Conservation (phyloP, 2,113 vertebrate species). For the Chinchilla lanigera region DNA sequence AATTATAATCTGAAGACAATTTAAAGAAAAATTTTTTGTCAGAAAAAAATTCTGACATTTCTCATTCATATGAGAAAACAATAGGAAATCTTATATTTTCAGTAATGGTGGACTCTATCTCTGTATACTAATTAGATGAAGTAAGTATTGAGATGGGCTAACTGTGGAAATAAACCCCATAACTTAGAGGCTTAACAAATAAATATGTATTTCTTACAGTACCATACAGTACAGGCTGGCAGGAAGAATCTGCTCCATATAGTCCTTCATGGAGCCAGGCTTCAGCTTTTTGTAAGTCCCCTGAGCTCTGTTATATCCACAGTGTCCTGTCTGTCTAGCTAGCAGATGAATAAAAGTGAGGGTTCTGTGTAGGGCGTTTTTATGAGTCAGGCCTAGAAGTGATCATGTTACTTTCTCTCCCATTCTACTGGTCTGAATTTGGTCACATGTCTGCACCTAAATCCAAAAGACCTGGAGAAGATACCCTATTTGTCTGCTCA, state of each 20-base stretch:
- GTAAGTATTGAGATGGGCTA: background rate
- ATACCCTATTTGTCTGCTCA: background rate
- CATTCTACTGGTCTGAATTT: background rate
- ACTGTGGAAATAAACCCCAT: background rate
- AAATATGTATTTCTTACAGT: background rate
- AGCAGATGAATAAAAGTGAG: background rate
- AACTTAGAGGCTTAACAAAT: background rate
- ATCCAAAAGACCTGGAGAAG: background rate
- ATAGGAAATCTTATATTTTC: background rate
- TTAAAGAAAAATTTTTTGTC: background rate
- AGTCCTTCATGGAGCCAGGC: background rate
- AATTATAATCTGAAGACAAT: conserved; percentile 10
- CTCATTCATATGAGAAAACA: background rate
- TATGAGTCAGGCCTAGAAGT: background rate
- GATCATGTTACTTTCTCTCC: background rate
- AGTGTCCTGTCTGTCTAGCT: background rate
- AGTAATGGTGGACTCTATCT: background rate
- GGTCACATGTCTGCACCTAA: background rate
- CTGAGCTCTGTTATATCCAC: background rate
- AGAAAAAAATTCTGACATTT: background rate
- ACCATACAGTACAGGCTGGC: background rate
- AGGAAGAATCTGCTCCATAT: background rate
- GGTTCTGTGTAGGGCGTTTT: background rate
- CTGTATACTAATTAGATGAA: background rate
- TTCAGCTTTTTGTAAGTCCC: background rate